Evolutionary conservation across 1,140 invertebrate species (phyloP), one percentile per base, ranked within the genome.

Genomic region (Drosophila kanapiae): DNA sequence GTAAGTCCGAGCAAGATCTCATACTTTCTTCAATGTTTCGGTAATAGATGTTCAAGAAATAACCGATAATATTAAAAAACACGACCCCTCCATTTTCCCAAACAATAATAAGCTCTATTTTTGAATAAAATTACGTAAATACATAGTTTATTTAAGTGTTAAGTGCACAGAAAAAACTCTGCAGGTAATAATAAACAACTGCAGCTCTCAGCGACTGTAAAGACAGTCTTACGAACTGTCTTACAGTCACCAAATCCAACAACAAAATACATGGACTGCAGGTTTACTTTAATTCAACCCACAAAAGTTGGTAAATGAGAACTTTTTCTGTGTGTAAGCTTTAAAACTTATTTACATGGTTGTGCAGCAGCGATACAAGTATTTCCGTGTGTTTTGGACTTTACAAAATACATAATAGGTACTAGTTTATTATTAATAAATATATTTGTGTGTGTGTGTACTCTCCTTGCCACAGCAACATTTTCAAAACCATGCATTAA

Each of bases 301-400:
- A 23, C 23, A 23, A 23, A 23, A 23, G 23, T 23, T 23, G 23
- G 3, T 23, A 23, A 23, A 23, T 23, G 23, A 1, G 23, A 23
- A 23, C 3, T 23, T 23, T 23, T 3, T 23, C 23, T 23, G 23
- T 23, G 67, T 69, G 56, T 63, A 86, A 75, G 63, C 57, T 60
- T 87, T 83, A 88, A 87, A 87, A 87, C 84, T 88, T 87, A 87
- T 87, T 78, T 87, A 87, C 84, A 87, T 75, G 80, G 62, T 83
- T 88, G 84, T 87, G 84, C 80, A 87, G 67, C 79, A 80, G 84
- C 80, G 72, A 88, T 77, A 78, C 72, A 83, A 58, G 42, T 68
- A 60, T 68, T 71, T 63, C 40, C n/a, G 82, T 86, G 65, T 56
- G 13, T 51, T 29, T 82, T 71, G 60, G 54, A 51, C 74, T 59